Evolutionary conservation across 2,797 vertebrate species (phyloP).

Genomic region (Silurus aristotelis): DNA sequence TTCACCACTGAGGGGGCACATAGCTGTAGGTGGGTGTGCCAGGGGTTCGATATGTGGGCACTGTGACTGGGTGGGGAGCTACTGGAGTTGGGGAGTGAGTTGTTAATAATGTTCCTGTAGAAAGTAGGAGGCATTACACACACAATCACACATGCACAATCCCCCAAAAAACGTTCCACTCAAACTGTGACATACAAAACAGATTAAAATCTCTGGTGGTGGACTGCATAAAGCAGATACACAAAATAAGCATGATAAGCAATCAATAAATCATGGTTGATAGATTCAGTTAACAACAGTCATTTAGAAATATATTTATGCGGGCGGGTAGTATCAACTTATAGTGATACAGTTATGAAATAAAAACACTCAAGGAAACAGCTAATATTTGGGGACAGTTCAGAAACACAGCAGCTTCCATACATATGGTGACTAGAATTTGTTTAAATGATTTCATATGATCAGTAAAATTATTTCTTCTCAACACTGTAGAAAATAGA

Average conservation of each 20-base stretch:
- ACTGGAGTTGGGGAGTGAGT: slow-evolving; percentile 92
- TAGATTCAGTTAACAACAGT: neutral
- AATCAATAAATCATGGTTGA: neutral
- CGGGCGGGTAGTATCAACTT: no score
- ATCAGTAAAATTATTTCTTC: neutral
- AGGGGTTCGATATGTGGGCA: slow-evolving; percentile 91
- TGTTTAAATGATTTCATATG: neutral
- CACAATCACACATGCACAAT: neutral
- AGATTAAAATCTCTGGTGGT: neutral
- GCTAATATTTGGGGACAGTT: neutral
- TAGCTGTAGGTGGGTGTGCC: slow-evolving; percentile 98
- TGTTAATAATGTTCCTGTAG: slow-evolving; percentile 92
- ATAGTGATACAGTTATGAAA: neutral
- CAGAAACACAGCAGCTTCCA: neutral
- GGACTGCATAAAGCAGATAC: neutral
- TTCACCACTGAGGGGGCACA: slow-evolving; percentile 97
- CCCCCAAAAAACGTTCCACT: neutral
- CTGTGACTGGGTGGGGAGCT: slow-evolving; percentile 87
- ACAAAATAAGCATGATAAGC: neutral
- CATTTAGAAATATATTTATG: neutral
- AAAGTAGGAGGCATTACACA: slow-evolving; percentile 44
- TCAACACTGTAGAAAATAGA: no score
- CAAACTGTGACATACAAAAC: neutral
- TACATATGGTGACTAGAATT: neutral
- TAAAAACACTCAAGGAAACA: neutral